Conservation (phyloP, 37 sponge, comb jelly and placozoan species). For the Amphimedon queenslandica region DNA sequence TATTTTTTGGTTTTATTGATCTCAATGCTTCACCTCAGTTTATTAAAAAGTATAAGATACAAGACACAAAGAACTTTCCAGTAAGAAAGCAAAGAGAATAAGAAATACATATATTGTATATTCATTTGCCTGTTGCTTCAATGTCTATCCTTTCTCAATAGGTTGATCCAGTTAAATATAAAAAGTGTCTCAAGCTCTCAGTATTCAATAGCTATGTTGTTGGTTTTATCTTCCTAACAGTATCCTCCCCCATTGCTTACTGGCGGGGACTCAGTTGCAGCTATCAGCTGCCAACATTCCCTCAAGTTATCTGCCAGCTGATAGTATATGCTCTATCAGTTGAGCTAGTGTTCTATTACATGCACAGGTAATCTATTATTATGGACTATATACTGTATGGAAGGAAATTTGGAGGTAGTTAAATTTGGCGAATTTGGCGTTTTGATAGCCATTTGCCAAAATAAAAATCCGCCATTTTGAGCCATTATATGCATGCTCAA, state of each 20-base stretch:
- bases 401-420: too few relatives aligned
- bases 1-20: conserved; percentile 62
- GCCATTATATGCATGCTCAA: too few relatives aligned
- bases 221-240: conserved; percentile 39
- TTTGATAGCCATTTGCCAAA: too few relatives aligned
- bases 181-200: conserved; percentile 30
- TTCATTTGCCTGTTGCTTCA: too few relatives aligned
- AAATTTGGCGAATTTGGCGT: too few relatives aligned
- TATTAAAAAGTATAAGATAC: conserved; percentile 83
- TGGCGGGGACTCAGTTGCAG: conserved; percentile 43
- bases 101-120: too few relatives aligned
- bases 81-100: too few relatives aligned
- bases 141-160: too few relatives aligned
- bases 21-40: conserved; percentile 70
- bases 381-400: too few relatives aligned
- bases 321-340: conserved; percentile 37
- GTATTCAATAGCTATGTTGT: conserved; percentile 54
- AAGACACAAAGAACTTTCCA: conserved; percentile 61
- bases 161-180: too few relatives aligned
- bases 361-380: conserved; percentile 91
- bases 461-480: too few relatives aligned
- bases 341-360: conserved; percentile 80
- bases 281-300: conserved; percentile 71
- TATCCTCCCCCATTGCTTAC: conserved; percentile 31
- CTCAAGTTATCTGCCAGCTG: conserved; percentile 44